Evolutionary conservation across 1,140 invertebrate species (phyloP).

Genomic region (Stegodyphus mimosarum): DNA sequence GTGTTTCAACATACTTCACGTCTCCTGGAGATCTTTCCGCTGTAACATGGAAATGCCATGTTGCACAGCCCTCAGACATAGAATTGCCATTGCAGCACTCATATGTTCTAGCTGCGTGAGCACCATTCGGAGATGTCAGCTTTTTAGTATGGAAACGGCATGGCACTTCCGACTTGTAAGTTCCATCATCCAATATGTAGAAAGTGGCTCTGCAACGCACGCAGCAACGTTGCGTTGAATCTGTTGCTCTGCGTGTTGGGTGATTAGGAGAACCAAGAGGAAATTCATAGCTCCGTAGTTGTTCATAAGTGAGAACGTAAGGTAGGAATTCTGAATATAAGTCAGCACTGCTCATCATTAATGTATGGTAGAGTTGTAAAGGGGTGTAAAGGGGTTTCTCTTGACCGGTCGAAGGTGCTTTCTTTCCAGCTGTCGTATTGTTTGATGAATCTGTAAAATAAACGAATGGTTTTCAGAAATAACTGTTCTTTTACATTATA

Average conservation of each 20-base stretch:
- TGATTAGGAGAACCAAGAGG: neutral
- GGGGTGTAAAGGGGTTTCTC: neutral
- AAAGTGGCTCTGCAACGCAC: neutral
- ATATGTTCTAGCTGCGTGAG: neutral
- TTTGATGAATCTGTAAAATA: too few relatives aligned
- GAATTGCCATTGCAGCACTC: neutral
- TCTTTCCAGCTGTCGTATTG: too few relatives aligned
- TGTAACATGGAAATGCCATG: neutral
- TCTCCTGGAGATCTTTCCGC: neutral
- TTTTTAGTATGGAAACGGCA: neutral
- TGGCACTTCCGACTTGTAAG: neutral
- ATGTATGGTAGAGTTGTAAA: neutral
- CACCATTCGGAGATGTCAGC: too few relatives aligned
- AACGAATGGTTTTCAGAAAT: too few relatives aligned
- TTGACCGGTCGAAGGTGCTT: neutral
- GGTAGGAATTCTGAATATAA: neutral
- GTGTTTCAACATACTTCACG: neutral
- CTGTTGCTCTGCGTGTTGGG: neutral
- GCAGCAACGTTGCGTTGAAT: neutral
- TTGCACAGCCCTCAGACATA: neutral
- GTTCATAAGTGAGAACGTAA: neutral
- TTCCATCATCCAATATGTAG: neutral
- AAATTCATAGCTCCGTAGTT: neutral
- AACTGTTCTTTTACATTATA: too few relatives aligned
- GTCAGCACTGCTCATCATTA: neutral